Base-by-base conservation (phyloP, 2,888 invertebrate genomes). In the Mythimna impura region DNA sequence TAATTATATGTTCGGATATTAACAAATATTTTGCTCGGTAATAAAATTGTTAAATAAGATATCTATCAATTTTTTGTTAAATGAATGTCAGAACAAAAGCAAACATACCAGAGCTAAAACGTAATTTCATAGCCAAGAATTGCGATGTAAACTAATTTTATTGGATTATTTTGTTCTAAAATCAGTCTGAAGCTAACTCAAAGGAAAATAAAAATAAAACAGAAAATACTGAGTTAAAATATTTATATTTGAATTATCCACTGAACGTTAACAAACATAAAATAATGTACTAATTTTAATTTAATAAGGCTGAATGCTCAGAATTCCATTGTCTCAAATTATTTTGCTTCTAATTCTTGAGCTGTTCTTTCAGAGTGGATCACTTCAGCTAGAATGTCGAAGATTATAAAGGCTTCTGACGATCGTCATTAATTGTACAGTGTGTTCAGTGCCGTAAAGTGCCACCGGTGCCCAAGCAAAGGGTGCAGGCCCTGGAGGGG, bases 251-350 rank as follows among this genome's bases (percentile, higher is more conserved):
- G 25, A 65, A 62, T 47, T 63, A 76, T 54, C 52, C 30, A 40
- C 10, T 54, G 20, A 78, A 62, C 25, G 12, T 34, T 75, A 22
- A 14, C 14, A 20, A 54, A 58, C 14, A 34, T 12, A 22, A 64
- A 64, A 55, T 64, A 47, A 68, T 54, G 3, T 54, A 54, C 17
- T 62, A 52, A 47, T 30, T 74, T 74, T 43, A 62, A 80, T 80
- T 54, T 14, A 69, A 76, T 63, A 47, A 68, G 3, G 10, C 1
- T 7, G 55, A 55, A 40, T 61, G 36, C 52, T 61, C n/a, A 36
- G 43, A 61, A 57, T 67, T 73, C 47, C n/a, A 66, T 12, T 80
- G 74, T 63, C n/a, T 65, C n/a, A 36, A 80, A 81, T 80, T 58
- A 30, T 60, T 75, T 64, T 43, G 66, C 14, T 63, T 55, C 36